These are phyloP conservation scores for Brachionichthys hirsutus DNA, from an alignment of 2,113 vertebrate genomes.

Conservation along the genomic window DNA sequence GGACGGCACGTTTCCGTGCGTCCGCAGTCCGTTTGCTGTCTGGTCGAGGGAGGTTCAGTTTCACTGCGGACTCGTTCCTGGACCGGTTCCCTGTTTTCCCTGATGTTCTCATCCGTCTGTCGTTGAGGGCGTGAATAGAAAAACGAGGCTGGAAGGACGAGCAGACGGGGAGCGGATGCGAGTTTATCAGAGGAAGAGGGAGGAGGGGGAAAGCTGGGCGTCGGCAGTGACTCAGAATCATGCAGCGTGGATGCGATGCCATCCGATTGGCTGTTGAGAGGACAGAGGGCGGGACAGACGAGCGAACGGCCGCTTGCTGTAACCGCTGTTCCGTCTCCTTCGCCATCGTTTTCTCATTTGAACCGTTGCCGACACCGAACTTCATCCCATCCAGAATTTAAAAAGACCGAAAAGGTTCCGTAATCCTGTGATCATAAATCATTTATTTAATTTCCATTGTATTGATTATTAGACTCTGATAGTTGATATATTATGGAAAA, in stretches of 20 bases:
- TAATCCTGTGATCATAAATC: too few species aligned
- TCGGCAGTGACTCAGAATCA: constrained; percentile 64
- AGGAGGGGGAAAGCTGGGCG: neutral
- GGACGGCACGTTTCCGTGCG: too few species aligned
- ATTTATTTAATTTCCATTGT: too few species aligned
- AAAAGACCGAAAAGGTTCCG: neutral
- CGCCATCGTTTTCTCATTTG: neutral
- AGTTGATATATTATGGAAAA: too few species aligned
- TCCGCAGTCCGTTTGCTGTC: too few species aligned
- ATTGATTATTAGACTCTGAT: too few species aligned
- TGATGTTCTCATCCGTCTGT: constrained; percentile 4
- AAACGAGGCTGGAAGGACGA: neutral
- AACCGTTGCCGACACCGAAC: neutral
- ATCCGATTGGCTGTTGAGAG: constrained; percentile 18
- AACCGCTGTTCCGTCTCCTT: neutral
- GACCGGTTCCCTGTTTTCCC: neutral
- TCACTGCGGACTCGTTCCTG: neutral
- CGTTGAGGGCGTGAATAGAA: neutral
- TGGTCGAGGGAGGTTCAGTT: neutral
- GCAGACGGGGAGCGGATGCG: constrained; percentile 1
- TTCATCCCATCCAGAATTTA: neutral
- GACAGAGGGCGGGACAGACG: constrained; percentile 4
- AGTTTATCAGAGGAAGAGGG: neutral
- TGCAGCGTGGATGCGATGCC: neutral
- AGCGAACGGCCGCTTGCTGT: neutral